Percentiles rank a stretch among this genome's conserved stretches.
phyloP scores from a whole-genome alignment of 2,797 vertebrate genomes.

The Notoglanidium macrostoma region DNA sequence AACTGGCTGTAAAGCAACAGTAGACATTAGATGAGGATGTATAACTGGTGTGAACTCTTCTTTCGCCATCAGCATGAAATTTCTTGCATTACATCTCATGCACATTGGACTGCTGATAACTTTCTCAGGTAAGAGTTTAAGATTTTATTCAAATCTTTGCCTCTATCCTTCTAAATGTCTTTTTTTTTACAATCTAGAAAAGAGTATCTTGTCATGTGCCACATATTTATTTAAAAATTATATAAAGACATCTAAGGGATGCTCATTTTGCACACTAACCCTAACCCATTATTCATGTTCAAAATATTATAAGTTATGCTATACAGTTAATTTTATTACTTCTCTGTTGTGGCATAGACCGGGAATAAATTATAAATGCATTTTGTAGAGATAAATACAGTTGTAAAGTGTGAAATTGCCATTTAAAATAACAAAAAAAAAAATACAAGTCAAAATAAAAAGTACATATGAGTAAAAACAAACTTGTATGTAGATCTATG shows the following conservation, averaged over 20 bases:
- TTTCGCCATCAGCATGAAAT: background rate
- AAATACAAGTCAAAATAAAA: too few relatives aligned
- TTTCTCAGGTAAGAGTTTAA: background rate
- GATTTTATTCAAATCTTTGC: background rate
- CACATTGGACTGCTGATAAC: background rate
- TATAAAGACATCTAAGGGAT: too few relatives aligned
- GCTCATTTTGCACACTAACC: too few relatives aligned
- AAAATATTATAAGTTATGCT: too few relatives aligned
- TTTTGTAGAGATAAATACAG: too few relatives aligned
- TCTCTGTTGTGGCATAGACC: background rate
- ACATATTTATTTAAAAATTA: too few relatives aligned
- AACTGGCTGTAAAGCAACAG: background rate
- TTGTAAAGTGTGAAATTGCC: too few relatives aligned
- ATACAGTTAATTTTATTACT: background rate
- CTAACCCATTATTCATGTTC: too few relatives aligned
- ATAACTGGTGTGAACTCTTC: background rate
- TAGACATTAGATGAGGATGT: background rate
- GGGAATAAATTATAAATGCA: too few relatives aligned
- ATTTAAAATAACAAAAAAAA: too few relatives aligned
- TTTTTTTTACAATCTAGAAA: background rate
- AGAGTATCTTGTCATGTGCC: background rate
- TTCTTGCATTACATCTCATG: background rate
- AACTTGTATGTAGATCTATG: too few relatives aligned
- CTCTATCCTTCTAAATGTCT: background rate
- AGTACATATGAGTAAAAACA: too few relatives aligned